These are phyloP conservation scores for Therioaphis trifolii DNA, from an alignment of 2,888 invertebrate species.

Conservation along the genomic window DNA sequence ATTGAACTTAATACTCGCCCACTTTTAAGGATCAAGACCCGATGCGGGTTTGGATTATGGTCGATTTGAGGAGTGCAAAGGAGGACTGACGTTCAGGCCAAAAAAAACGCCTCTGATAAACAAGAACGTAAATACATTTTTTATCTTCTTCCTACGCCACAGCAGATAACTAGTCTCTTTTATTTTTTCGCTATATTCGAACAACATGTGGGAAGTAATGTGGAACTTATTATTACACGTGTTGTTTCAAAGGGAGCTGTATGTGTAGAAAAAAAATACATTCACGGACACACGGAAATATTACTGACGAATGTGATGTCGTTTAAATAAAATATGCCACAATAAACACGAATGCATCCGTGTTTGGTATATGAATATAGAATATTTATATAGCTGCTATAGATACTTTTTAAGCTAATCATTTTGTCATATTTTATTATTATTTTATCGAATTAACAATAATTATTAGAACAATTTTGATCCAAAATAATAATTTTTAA, in stretches of 20 bases:
- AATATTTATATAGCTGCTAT: background rate
- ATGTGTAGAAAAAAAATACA: slow-evolving; percentile 2
- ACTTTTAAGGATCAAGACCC: slow-evolving; percentile 44
- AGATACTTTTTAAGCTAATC: background rate
- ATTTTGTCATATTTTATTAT: no score
- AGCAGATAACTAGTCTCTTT: slow-evolving; percentile 42
- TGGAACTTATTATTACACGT: slow-evolving; percentile 51
- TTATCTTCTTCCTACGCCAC: slow-evolving; percentile 54
- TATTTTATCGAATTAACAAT: no score
- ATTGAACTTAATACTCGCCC: slow-evolving; percentile 31
- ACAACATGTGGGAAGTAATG: slow-evolving; percentile 56
- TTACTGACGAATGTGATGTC: background rate
- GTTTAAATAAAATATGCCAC: slow-evolving; percentile 1
- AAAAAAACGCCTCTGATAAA: slow-evolving; percentile 51
- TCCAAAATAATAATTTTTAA: no score
- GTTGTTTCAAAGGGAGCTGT: slow-evolving; percentile 48
- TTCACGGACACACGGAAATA: slow-evolving; percentile 56
- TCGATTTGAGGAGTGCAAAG: slow-evolving; percentile 35
- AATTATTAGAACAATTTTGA: no score
- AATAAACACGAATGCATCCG: background rate
- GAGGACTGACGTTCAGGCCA: slow-evolving; percentile 21
- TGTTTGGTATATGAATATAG: background rate
- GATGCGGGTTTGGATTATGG: slow-evolving; percentile 34
- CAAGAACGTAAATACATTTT: slow-evolving; percentile 33
- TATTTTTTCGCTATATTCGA: slow-evolving; percentile 16